Percentiles rank a stretch among this genome's conserved stretches.
Conservation (phyloP, 2,888 invertebrate species). For the Eupithecia abbreviata region DNA sequence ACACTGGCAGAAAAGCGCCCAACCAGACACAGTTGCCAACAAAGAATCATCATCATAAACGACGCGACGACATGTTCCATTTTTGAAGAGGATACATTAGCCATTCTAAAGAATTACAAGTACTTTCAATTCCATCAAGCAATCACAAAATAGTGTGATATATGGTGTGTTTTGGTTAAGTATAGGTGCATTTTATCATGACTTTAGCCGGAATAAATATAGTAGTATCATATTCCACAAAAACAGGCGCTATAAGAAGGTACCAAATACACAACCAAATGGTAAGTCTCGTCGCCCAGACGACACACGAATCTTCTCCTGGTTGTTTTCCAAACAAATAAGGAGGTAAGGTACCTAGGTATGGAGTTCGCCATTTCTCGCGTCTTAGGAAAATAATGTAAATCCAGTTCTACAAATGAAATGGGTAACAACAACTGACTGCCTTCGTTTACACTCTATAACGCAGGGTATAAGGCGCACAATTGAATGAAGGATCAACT, state of each 20-base stretch:
- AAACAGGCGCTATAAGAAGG: not conserved
- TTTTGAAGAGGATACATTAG: not conserved
- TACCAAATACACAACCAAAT: not conserved
- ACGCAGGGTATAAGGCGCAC: slow-evolving; percentile 19
- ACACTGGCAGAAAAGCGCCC: no score
- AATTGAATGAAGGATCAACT: slow-evolving; percentile 23
- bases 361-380: not conserved
- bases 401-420: slow-evolving; percentile 42
- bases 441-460: slow-evolving; percentile 20
- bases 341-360: not conserved
- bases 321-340: not conserved
- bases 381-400: slow-evolving; percentile 17
- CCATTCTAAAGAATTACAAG: not conserved
- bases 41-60: no score
- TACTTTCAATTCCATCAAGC: no score
- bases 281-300: no score
- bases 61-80: not conserved
- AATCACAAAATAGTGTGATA: no score
- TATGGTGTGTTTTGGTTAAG: not conserved
- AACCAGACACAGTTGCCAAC: no score
- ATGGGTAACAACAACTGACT: slow-evolving; percentile 41
- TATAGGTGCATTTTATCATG: not conserved
- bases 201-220: not conserved
- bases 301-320: no score
- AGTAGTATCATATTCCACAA: not conserved